phyloP scores from a whole-genome alignment of 1,140 invertebrate genomes.

The Notospermus geniculatus region DNA sequence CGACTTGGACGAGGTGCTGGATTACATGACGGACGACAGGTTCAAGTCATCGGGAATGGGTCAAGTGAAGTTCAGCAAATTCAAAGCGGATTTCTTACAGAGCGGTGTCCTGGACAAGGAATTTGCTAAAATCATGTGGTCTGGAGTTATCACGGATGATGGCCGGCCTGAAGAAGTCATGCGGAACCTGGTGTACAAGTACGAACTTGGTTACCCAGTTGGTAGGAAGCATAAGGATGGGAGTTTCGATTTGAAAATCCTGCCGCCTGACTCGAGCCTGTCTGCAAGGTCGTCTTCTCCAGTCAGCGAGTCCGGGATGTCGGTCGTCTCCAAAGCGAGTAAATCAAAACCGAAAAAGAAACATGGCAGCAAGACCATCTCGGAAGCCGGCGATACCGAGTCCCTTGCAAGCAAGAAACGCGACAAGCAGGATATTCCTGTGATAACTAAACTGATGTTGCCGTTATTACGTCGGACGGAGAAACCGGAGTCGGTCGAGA shows the following conservation, averaged over 20 bases:
- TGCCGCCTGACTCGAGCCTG: too few relatives aligned
- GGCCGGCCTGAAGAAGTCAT: conserved; percentile 28
- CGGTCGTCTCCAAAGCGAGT: too few relatives aligned
- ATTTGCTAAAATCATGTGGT: conserved; percentile 36
- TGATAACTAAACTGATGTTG: conserved; percentile 29
- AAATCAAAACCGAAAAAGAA: too few relatives aligned
- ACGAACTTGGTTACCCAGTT: conserved; percentile 42
- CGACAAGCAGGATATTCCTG: not conserved
- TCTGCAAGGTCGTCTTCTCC: too few relatives aligned
- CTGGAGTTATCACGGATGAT: conserved; percentile 33
- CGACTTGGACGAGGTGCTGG: conserved; percentile 26
- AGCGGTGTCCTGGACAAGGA: conserved; percentile 45
- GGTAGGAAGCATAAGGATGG: conserved; percentile 16
- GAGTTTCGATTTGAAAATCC: conserved; percentile 10
- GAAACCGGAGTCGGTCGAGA: conserved; percentile 27
- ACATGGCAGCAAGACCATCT: too few relatives aligned
- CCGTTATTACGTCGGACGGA: conserved; percentile 31
- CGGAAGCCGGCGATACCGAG: too few relatives aligned
- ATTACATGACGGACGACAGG: conserved; percentile 12
- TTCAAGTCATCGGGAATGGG: not conserved
- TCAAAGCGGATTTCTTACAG: conserved; percentile 35
- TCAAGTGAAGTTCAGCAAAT: conserved; percentile 32
- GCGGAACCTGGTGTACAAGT: conserved; percentile 31
- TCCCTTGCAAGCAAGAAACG: not conserved
- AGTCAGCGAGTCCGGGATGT: too few relatives aligned